These are phyloP conservation scores for Manis crassicaudata DNA, from an alignment of 2,797 vertebrate genomes.

Conservation along the genomic window DNA sequence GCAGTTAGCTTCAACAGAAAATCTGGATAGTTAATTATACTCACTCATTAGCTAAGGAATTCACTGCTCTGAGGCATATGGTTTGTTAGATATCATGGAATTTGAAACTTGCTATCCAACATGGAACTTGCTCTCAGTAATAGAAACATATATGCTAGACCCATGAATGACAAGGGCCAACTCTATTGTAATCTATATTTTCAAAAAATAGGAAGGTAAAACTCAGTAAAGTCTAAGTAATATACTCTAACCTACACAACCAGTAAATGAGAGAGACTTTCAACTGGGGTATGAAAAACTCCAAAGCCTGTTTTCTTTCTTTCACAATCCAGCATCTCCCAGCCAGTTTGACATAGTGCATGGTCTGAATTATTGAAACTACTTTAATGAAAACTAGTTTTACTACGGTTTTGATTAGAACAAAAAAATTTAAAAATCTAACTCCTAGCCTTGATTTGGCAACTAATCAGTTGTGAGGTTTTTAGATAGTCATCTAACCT, in stretches of 20 bases:
- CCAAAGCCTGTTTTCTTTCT: background rate
- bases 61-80: background rate
- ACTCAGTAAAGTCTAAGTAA: background rate
- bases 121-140: slow-evolving; percentile 19
- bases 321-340: background rate
- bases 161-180: background rate
- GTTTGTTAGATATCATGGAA: background rate
- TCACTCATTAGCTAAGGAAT: background rate
- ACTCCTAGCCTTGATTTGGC: background rate
- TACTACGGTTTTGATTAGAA: background rate
- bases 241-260: no score
- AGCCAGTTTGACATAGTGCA: background rate
- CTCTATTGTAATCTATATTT: background rate
- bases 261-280: background rate
- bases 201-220: background rate
- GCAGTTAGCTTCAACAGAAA: background rate
- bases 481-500: background rate
- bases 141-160: background rate
- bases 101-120: background rate
- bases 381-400: background rate
- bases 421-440: background rate
- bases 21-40: background rate
- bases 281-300: background rate
- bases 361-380: background rate
- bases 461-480: background rate